These are phyloP conservation scores for Montipora capricornis DNA, from an alignment of 64 coral and sea anemone genomes.

Conservation along the genomic window DNA sequence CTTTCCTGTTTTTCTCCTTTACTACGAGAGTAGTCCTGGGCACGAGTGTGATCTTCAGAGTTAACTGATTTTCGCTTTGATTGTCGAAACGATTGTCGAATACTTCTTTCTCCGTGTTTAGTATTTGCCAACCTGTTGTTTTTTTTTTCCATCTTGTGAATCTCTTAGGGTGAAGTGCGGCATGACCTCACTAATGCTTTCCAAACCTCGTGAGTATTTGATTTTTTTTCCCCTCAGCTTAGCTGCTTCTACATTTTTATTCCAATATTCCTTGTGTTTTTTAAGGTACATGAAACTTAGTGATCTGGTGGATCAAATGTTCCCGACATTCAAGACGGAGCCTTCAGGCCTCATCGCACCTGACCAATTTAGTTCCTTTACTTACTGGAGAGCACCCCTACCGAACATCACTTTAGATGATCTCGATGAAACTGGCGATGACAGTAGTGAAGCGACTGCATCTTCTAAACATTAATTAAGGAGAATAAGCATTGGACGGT, in stretches of 20 bases:
- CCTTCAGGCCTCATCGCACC: conserved; percentile 76
- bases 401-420: conserved; percentile 67
- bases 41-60: too few relatives aligned
- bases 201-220: conserved; percentile 93
- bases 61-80: too few relatives aligned
- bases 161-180: conserved; percentile 87
- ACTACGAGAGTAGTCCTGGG: too few relatives aligned
- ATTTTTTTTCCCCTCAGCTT: not conserved
- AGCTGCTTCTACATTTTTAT: too few relatives aligned
- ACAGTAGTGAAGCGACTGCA: conserved; percentile 21
- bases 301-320: conserved; percentile 99
- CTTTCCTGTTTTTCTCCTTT: too few relatives aligned
- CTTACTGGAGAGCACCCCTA: conserved; percentile 95
- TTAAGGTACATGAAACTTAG: conserved; percentile 84
- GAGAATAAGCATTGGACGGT: not conserved
- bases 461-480: not conserved
- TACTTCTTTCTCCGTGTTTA: not conserved
- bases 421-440: conserved; percentile 20
- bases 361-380: conserved; percentile 98
- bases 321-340: conserved; percentile 82
- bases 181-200: conserved; percentile 94
- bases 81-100: too few relatives aligned
- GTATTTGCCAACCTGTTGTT: not conserved
- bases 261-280: not conserved
- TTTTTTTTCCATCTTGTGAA: not conserved